phyloP scores from a whole-genome alignment of 2,797 vertebrate species.

The Diceros bicornis region DNA sequence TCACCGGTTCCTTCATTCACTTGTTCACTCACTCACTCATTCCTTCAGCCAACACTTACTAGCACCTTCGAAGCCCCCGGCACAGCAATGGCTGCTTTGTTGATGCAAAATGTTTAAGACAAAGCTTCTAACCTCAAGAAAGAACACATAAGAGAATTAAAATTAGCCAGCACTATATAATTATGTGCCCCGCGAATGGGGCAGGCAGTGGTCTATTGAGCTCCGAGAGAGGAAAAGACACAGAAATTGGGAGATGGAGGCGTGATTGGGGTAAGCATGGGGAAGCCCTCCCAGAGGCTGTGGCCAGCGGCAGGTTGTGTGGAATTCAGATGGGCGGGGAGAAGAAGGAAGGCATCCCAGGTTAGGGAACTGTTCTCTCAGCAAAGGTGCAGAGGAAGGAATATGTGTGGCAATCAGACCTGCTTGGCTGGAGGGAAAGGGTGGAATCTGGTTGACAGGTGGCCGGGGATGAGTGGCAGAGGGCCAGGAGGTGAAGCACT shows the following conservation, averaged over 20 bases:
- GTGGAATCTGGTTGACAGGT: not conserved
- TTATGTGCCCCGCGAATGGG: not conserved
- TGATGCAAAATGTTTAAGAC: not conserved
- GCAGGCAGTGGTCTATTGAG: not conserved
- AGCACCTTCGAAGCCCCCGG: not conserved
- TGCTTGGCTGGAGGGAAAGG: not conserved
- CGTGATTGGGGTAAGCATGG: rapidly evolving
- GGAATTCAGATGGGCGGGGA: not conserved
- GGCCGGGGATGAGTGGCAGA: not conserved
- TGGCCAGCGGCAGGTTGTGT: too few relatives aligned
- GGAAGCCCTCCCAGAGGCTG: not conserved
- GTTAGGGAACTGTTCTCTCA: not conserved
- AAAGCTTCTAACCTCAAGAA: not conserved
- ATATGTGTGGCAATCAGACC: not conserved
- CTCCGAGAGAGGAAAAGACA: not conserved
- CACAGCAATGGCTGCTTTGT: not conserved
- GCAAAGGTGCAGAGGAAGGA: not conserved
- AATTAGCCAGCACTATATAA: not conserved
- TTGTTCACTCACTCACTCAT: not conserved
- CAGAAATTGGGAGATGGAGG: not conserved
- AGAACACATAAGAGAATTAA: not conserved
- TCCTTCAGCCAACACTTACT: not conserved
- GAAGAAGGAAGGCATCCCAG: not conserved
- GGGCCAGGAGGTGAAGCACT: not conserved
- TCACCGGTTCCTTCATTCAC: not conserved